Conservation (phyloP, 2,113 vertebrate species). For the Prietella phreatophila region DNA sequence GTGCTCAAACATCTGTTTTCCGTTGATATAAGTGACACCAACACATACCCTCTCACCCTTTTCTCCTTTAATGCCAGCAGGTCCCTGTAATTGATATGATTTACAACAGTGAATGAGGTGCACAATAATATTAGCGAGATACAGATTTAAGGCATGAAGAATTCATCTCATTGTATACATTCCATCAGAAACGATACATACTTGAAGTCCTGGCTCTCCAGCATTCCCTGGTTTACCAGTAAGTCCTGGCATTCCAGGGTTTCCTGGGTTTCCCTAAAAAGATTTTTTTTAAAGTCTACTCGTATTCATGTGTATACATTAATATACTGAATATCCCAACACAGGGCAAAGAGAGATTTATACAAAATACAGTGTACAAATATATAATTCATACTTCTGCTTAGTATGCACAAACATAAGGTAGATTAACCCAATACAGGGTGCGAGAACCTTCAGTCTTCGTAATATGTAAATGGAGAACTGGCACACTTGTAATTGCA, state of each 20-base stretch:
- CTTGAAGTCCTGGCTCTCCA: conserved; percentile 84
- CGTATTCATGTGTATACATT: background rate
- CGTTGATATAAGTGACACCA: background rate
- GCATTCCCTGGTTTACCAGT: conserved; percentile 89
- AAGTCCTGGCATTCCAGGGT: conserved; percentile 87
- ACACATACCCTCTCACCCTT: conserved; percentile 91
- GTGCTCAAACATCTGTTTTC: background rate
- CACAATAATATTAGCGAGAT: background rate
- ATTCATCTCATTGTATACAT: background rate
- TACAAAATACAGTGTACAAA: conserved; percentile 8
- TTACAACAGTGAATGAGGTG: background rate
- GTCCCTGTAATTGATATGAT: conserved; percentile 76
- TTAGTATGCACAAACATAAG: conserved; percentile 50
- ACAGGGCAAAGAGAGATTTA: background rate
- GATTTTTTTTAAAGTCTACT: background rate
- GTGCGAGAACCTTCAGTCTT: conserved; percentile 47
- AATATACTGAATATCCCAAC: background rate
- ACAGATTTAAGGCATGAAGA: too few species aligned
- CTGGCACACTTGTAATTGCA: conserved; percentile 44
- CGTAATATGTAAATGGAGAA: conserved; percentile 39
- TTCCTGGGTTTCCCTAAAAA: conserved; percentile 85
- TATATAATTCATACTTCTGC: background rate
- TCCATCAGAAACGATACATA: conserved; percentile 66
- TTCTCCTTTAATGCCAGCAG: conserved; percentile 88
- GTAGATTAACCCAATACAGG: conserved; percentile 33